phyloP scores from a whole-genome alignment of 2,888 invertebrate species.

The Trissoscelio sp. region DNA sequence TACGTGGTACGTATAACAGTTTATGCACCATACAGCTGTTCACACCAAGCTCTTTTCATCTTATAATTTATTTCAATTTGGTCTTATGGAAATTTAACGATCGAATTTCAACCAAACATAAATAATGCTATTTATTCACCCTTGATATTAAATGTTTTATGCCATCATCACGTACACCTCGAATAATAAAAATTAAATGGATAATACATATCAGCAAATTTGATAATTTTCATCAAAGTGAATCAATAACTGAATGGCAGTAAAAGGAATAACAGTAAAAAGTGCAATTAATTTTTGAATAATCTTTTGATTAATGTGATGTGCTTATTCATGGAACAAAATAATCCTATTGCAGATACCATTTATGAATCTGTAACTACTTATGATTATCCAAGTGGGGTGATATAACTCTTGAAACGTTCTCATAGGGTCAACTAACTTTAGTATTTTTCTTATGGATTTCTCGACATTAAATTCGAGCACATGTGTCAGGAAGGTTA shows the following conservation, averaged over 20 bases:
- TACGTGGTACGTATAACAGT: background rate
- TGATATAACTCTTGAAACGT: background rate
- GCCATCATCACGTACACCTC: background rate
- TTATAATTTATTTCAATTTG: constrained; percentile 29
- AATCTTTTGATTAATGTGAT: too few relatives aligned
- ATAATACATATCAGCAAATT: background rate
- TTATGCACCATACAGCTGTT: constrained; percentile 22
- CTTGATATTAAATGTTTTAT: constrained; percentile 24
- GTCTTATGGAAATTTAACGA: constrained; percentile 33
- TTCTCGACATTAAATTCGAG: constrained; percentile 18
- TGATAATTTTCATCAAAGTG: background rate
- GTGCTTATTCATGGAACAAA: too few relatives aligned
- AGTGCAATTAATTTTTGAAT: too few relatives aligned
- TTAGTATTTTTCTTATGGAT: constrained; percentile 26
- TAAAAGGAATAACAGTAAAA: too few relatives aligned
- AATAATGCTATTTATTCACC: constrained; percentile 14
- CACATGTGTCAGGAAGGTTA: constrained; percentile 13
- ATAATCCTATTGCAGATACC: too few relatives aligned
- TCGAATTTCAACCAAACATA: constrained; percentile 14
- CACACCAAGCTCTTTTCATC: constrained; percentile 16
- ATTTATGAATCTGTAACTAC: background rate
- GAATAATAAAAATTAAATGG: constrained; percentile 1
- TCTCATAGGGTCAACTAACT: constrained; percentile 12
- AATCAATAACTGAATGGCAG: background rate
- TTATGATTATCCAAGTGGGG: background rate